Evolutionary conservation across 2,888 invertebrate genomes (phyloP), one percentile per base, ranked within the genome.

Genomic region (Vesta saturnalis): DNA sequence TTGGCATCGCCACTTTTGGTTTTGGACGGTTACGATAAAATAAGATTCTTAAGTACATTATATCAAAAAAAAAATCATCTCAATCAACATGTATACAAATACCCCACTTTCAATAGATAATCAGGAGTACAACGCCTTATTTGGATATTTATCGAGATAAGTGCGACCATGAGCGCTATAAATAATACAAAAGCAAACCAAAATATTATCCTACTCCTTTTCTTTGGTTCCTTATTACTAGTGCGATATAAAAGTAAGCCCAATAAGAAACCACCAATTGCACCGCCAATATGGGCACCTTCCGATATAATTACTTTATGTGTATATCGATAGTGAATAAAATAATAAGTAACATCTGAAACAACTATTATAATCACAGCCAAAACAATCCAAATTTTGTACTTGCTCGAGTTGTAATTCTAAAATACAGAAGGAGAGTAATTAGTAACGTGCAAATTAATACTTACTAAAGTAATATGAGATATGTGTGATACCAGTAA

Each of bases 401-500:
- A 80, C 62, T 84, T 82, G 72, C 86, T 78, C 19, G 77, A 78
- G 23, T 79, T 73, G 65, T 82, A 86, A 76, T 87, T 87, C 87
- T 88, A 70, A 62, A 72, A 65, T 60, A 68, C 66, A 66, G 69
- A 59, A 85, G 69, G 10, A 30, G 30, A 30, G 30, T 30, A 69
- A 46, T 43, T 14, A 15, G 1, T 18, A 23, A 14, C 15, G 14
- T n/a, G n/a, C n/a, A n/a, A n/a, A n/a, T n/a, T n/a, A 8, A n/a
- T 58, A 78, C 82, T 83, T 83, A 90, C 90, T 85, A 94, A 85
- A 79, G 92, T 86, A 72, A 95, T 90, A 84, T 96, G 94, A 58
- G 96, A 91, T 64, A 96, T 85, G 82, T 96, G 94, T 70, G 96
- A 94, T 59, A 94, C 92, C 70, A 96, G 88, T 73, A 97, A 85